phyloP scores from a whole-genome alignment of 2,113 vertebrate genomes.

The Apistogramma diplotaenia region DNA sequence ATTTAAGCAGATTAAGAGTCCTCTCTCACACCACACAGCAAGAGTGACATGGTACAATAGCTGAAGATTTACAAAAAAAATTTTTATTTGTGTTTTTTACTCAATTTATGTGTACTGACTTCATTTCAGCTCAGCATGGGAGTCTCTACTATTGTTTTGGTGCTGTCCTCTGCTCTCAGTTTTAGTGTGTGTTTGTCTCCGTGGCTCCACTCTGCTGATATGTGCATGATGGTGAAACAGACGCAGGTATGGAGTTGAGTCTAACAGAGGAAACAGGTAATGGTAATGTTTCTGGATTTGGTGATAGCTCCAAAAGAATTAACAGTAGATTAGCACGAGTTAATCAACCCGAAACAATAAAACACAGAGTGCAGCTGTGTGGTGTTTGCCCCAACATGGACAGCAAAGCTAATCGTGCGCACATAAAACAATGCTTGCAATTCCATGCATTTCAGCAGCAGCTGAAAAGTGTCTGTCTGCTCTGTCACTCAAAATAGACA shows the following conservation, averaged over 20 bases:
- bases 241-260: neutral
- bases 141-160: neutral
- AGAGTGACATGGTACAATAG: neutral
- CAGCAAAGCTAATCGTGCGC: neutral
- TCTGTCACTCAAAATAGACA: neutral
- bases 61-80: neutral
- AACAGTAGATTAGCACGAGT: neutral
- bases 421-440: neutral
- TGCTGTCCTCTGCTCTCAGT: too few species aligned
- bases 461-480: neutral
- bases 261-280: neutral
- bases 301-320: neutral
- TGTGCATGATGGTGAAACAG: neutral
- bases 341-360: neutral
- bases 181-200: too few species aligned
- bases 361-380: neutral
- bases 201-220: neutral
- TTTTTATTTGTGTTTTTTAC: neutral
- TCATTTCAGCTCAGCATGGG: neutral
- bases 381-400: neutral
- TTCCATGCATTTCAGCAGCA: neutral
- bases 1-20: too few species aligned
- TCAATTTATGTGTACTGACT: neutral
- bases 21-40: neutral
- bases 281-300: neutral